Base-by-base conservation (phyloP, 2,888 invertebrate genomes). In the Chouioia cunea region DNA sequence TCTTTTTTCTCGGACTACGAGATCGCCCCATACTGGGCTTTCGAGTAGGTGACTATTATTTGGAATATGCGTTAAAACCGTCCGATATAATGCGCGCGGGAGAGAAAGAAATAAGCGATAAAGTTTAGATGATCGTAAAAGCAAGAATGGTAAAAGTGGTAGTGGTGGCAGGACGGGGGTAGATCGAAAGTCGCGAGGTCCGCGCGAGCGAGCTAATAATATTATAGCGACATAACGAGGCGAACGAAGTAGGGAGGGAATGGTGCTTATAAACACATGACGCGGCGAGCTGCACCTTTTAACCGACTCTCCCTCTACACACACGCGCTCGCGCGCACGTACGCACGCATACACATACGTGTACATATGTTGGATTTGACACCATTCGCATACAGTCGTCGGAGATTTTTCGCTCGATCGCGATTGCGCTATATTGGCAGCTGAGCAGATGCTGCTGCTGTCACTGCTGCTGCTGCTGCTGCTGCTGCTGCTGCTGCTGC, bases 221-320 rank as follows among this genome's bases (percentile, higher is more conserved):
- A 84, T 83, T 81, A 82, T 80, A 82, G 78, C 79, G 80, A 83
- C 81, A 80, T 73, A 54, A 27, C 22, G 22, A 22, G 14, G 14
- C 15, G 52, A 63, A 23, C 14, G 36, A 56, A 27, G 27, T 77
- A 74, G 78, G 73, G 76, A 66, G 74, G 22, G 47, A 52, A 20
- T 52, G 65, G 73, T 79, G 82, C 84, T 85, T 85, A 83, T 77
- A 78, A 81, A 79, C 85, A 85, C 82, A 81, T 85, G 85, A 83
- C 85, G 85, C 83, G 78, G 27, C 27, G 27, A 3, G 27, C n/a
- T n/a, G n/a, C 78, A 82, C 78, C 82, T 82, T 81, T 82, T 83
- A 80, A 80, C 79, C 82, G 76, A 77, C 81, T n/a, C 79, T 81
- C 79, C 76, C 76, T 74, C 23, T 60, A n/a, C n/a, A n/a, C n/a